Evolutionary conservation across 2,888 invertebrate species (phyloP).

Genomic region (Hirtodrosophila trivittata): DNA sequence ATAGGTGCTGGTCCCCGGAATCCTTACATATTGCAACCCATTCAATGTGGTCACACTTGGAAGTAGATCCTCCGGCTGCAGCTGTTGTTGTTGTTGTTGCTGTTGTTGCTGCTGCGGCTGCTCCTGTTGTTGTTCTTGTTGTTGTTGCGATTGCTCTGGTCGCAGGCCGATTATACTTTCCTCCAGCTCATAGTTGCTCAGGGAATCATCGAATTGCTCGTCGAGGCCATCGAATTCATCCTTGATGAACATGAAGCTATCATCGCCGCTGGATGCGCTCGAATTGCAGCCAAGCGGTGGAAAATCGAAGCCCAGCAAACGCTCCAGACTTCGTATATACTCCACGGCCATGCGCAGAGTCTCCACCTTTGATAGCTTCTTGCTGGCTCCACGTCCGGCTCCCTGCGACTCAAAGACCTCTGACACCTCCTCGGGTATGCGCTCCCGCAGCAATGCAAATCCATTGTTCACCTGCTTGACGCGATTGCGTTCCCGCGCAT

Average conservation of each 20-base stretch:
- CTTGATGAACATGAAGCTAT: conserved; percentile 80
- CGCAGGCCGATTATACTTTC: conserved; percentile 45
- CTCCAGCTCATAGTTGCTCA: conserved; percentile 80
- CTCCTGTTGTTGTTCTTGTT: background rate
- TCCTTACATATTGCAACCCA: conserved; percentile 86
- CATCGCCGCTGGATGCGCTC: conserved; percentile 76
- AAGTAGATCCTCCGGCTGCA: conserved; percentile 73
- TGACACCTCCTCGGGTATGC: conserved; percentile 93
- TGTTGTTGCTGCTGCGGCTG: conserved; percentile 8
- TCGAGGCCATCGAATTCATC: conserved; percentile 80
- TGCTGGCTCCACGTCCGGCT: conserved; percentile 86
- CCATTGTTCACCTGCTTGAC: conserved; percentile 97
- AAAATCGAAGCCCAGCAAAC: conserved; percentile 88
- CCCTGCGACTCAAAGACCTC: conserved; percentile 88
- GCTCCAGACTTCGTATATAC: conserved; percentile 92
- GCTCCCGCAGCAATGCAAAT: conserved; percentile 93
- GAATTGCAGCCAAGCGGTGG: conserved; percentile 60
- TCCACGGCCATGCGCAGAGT: conserved; percentile 95
- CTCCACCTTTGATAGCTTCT: conserved; percentile 94
- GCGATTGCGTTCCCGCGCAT: conserved; percentile 95
- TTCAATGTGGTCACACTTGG: conserved; percentile 84
- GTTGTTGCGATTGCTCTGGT: background rate
- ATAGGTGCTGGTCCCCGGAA: conserved; percentile 87
- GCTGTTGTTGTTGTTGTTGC: conserved; percentile 10
- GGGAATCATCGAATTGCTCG: conserved; percentile 77